phyloP scores from a whole-genome alignment of 2,113 vertebrate genomes.

The Aldabrachelys gigantea region DNA sequence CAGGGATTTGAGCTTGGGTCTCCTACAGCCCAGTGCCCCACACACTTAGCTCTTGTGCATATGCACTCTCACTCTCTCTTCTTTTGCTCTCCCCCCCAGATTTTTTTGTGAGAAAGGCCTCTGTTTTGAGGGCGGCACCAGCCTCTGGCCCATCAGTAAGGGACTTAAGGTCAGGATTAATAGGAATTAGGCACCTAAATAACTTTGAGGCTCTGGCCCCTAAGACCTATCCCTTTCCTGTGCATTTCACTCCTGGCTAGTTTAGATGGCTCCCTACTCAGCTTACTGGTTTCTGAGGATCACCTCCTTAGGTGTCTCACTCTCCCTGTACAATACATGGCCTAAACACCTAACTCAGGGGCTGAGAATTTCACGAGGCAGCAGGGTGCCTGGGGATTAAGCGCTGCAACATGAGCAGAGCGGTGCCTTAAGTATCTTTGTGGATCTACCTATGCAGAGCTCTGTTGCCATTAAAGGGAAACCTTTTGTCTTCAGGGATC shows the following conservation, averaged over 20 bases:
- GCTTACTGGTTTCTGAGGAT: neutral
- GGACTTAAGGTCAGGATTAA: neutral
- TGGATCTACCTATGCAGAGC: neutral
- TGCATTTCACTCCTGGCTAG: neutral
- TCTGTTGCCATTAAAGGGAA: neutral
- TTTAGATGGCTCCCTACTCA: neutral
- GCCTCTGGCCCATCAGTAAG: neutral
- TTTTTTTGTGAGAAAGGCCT: neutral
- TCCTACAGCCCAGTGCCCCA: neutral
- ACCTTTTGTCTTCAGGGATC: neutral
- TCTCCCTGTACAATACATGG: neutral
- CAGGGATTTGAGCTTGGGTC: neutral
- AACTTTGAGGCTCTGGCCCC: neutral
- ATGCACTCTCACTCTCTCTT: neutral
- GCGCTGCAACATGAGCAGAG: neutral
- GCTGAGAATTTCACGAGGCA: neutral
- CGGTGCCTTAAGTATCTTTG: neutral
- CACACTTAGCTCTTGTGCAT: neutral
- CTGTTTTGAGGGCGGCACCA: neutral
- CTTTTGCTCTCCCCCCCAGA: neutral
- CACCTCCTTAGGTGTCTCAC: neutral
- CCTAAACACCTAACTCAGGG: neutral
- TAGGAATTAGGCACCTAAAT: neutral
- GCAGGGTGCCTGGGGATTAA: neutral
- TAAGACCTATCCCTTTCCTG: neutral